Percentiles rank a stretch among this genome's conserved stretches.
Conservation (phyloP, 2,888 invertebrate genomes). For the Rotaria sp. region DNA sequence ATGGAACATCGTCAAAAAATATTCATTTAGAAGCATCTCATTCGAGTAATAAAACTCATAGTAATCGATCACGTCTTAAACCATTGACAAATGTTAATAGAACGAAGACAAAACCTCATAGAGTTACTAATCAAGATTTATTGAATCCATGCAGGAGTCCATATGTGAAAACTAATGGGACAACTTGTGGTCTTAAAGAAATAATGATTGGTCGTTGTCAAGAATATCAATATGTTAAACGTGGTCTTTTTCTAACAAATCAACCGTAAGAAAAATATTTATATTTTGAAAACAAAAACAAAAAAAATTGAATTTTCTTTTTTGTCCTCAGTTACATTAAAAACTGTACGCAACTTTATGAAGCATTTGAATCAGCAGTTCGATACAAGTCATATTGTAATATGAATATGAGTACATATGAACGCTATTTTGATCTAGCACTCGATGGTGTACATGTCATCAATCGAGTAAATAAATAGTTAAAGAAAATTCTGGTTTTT, state of each 20-base stretch:
- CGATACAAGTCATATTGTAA: not conserved
- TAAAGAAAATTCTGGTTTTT: too few relatives aligned
- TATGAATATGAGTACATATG: conserved; percentile 11
- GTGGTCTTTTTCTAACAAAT: not conserved
- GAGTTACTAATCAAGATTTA: too few relatives aligned
- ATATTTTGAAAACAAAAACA: not conserved
- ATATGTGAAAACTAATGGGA: conserved; percentile 9
- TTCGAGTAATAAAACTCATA: too few relatives aligned
- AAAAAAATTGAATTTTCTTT: not conserved
- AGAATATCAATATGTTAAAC: not conserved
- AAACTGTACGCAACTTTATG: conserved; percentile 1
- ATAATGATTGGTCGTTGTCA: conserved; percentile 13
- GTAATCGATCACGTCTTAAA: too few relatives aligned
- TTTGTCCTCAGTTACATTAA: not conserved
- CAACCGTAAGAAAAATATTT: not conserved
- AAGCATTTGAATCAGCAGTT: not conserved
- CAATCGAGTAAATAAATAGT: not conserved
- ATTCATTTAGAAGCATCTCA: too few relatives aligned
- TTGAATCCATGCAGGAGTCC: not conserved
- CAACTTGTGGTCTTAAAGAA: conserved; percentile 22
- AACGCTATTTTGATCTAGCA: not conserved
- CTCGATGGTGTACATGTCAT: not conserved
- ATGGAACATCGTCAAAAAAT: too few relatives aligned
- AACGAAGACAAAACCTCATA: too few relatives aligned
- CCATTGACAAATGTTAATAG: too few relatives aligned